Conservation (phyloP, 1,140 invertebrate genomes). For the Cotesia chilonis region DNA sequence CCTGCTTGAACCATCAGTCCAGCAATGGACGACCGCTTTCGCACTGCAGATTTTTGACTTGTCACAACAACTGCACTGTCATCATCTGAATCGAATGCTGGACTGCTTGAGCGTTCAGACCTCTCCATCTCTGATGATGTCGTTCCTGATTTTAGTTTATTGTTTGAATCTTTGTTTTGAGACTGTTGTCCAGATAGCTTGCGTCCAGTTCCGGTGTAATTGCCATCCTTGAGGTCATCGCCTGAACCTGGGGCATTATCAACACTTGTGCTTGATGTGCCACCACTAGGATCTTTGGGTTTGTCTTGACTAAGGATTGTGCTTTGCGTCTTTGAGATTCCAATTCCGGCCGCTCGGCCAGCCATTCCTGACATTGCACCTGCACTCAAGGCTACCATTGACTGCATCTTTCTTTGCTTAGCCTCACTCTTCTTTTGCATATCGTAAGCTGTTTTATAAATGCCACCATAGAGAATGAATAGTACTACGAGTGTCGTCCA, state of each 20-base stretch:
- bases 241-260: background rate
- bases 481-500: slow-evolving; percentile 95
- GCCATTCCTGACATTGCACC: slow-evolving; percentile 90
- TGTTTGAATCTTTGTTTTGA: slow-evolving; percentile 31
- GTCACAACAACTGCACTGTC: slow-evolving; percentile 71
- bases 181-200: slow-evolving; percentile 38
- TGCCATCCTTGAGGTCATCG: slow-evolving; percentile 21
- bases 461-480: slow-evolving; percentile 94
- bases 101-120: slow-evolving; percentile 92
- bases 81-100: slow-evolving; percentile 95
- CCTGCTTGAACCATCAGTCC: slow-evolving; percentile 73
- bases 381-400: slow-evolving; percentile 88
- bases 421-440: slow-evolving; percentile 98
- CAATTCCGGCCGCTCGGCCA: slow-evolving; percentile 84
- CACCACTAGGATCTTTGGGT: slow-evolving; percentile 60
- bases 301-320: slow-evolving; percentile 77
- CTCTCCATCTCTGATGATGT: slow-evolving; percentile 66
- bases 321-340: slow-evolving; percentile 80
- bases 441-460: slow-evolving; percentile 97
- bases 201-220: slow-evolving; percentile 16
- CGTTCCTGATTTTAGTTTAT: slow-evolving; percentile 35
- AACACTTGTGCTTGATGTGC: slow-evolving; percentile 31
- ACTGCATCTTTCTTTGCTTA: slow-evolving; percentile 93
- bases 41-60: slow-evolving; percentile 50
- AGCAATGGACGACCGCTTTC: slow-evolving; percentile 71